Evolutionary conservation across 2,888 invertebrate species (phyloP).

Genomic region (Anorthoa munda): DNA sequence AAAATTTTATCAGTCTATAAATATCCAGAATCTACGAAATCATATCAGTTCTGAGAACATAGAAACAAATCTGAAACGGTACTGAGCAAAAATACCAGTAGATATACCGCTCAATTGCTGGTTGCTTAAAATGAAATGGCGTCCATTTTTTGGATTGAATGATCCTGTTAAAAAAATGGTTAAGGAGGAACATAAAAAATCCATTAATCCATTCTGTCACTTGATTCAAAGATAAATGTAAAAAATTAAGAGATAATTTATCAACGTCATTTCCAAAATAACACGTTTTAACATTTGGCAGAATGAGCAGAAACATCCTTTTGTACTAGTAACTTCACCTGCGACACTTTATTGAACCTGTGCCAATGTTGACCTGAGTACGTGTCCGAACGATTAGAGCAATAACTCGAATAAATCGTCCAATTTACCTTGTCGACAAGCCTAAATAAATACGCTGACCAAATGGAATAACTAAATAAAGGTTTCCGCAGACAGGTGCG

Average conservation of each 20-base stretch:
- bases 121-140: no score
- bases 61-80: background rate
- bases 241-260: no score
- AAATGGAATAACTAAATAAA: slow-evolving; percentile 19
- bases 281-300: no score
- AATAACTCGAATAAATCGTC: slow-evolving; percentile 10
- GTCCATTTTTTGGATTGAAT: no score
- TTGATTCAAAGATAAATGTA: no score
- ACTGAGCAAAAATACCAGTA: background rate
- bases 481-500: background rate
- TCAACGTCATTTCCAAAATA: no score
- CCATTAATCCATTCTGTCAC: no score
- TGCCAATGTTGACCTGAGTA: slow-evolving; percentile 1
- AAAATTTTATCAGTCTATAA: background rate
- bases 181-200: no score
- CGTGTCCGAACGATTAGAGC: slow-evolving; percentile 3
- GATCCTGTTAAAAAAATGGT: no score
- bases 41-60: background rate
- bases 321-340: background rate
- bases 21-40: no score
- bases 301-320: no score
- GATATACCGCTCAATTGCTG: no score
- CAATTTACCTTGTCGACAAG: slow-evolving; percentile 14
- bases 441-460: slow-evolving; percentile 25
- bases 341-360: background rate